Conservation (phyloP, 1,140 invertebrate genomes). For the Drosophila willistoni region DNA sequence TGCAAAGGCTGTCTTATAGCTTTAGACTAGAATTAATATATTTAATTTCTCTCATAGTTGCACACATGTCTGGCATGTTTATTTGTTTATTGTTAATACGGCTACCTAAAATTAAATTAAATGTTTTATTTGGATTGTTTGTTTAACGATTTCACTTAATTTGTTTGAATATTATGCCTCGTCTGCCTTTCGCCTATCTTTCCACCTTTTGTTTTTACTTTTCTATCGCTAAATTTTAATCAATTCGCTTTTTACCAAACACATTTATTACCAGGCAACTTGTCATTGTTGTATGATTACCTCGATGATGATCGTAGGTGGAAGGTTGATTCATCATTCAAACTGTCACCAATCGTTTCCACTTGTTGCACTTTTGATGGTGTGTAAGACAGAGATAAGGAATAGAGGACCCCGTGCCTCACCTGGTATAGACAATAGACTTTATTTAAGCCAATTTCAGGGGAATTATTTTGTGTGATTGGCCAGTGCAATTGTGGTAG, state of each 20-base stretch:
- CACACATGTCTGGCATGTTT: neutral
- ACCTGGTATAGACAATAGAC: neutral
- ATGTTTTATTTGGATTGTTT: neutral
- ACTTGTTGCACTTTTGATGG: conserved; percentile 13
- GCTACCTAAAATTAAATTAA: neutral
- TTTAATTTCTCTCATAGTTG: neutral
- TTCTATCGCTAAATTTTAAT: no score
- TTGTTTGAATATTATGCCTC: no score
- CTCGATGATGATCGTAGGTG: neutral
- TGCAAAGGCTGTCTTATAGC: neutral
- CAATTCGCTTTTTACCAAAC: no score
- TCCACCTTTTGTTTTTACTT: no score
- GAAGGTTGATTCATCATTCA: conserved; percentile 1
- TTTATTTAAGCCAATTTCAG: conserved; percentile 19
- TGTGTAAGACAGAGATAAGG: neutral
- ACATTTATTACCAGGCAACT: neutral
- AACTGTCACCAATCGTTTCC: neutral
- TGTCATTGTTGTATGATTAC: neutral
- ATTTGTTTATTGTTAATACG: neutral
- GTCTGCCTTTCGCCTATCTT: no score
- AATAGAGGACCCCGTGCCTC: neutral
- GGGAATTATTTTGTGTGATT: conserved; percentile 29
- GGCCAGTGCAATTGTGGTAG: neutral
- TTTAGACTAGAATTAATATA: no score
- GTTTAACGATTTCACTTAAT: no score